A percentile compares a stretch with the other conserved stretches of the same genome.
Evolutionary conservation across 2,888 invertebrate genomes (phyloP).

Genomic region (Meiosimyza decipiens): DNA sequence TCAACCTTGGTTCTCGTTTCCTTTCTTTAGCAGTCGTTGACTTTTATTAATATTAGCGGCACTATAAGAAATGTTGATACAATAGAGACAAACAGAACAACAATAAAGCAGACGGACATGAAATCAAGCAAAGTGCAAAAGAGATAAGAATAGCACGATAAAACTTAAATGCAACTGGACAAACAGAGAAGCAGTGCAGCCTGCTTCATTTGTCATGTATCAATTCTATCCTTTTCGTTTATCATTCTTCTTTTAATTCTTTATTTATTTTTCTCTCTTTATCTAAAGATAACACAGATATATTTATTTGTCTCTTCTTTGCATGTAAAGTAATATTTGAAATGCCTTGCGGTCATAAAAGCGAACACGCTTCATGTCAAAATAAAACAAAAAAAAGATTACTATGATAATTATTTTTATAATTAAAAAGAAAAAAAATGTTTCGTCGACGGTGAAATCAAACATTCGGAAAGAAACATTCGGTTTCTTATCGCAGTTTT

Average conservation of each 20-base stretch:
- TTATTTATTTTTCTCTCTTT: not conserved
- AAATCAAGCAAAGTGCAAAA: not conserved
- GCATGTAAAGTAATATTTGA: too few species aligned
- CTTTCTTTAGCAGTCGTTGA: not conserved
- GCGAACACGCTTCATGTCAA: not conserved
- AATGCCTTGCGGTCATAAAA: not conserved
- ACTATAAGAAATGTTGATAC: not conserved
- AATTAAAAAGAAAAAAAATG: slow-evolving; percentile 5
- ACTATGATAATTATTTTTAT: not conserved
- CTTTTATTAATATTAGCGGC: not conserved
- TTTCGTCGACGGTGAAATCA: slow-evolving; percentile 6
- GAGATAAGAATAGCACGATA: too few species aligned
- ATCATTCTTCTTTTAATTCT: too few species aligned
- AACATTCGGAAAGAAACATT: slow-evolving; percentile 17
- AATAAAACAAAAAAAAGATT: not conserved
- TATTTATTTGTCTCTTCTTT: not conserved
- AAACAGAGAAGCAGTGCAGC: too few species aligned
- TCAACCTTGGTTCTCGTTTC: not conserved
- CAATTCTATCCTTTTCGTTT: too few species aligned
- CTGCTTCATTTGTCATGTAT: too few species aligned
- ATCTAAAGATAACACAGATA: slow-evolving; percentile 11
- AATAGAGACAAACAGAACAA: not conserved
- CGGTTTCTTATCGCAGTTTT: slow-evolving; percentile 25
- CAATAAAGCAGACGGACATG: not conserved
- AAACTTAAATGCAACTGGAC: too few species aligned